These are phyloP conservation scores for Eubasilissa regina DNA, from an alignment of 1,140 invertebrate genomes.

Conservation along the genomic window DNA sequence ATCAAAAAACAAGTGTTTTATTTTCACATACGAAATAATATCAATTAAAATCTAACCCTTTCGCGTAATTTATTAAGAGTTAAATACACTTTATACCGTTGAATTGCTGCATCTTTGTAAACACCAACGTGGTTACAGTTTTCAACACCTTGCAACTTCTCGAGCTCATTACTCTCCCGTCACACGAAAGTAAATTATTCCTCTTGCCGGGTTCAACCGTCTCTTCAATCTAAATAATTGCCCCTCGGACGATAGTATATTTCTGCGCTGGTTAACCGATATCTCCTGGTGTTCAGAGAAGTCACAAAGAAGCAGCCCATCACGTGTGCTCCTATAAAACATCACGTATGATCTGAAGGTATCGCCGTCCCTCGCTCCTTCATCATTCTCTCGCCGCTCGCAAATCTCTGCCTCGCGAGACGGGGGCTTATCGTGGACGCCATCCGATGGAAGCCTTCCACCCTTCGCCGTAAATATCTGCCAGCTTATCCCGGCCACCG, in stretches of 20 bases:
- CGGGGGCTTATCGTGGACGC: conserved; percentile 14
- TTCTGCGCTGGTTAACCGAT: not conserved
- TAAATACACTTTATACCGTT: too few species aligned
- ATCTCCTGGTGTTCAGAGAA: not conserved
- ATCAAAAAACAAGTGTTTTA: too few species aligned
- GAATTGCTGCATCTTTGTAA: too few species aligned
- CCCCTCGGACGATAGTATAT: not conserved
- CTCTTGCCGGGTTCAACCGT: not conserved
- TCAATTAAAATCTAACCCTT: too few species aligned
- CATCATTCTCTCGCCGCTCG: conserved; percentile 3
- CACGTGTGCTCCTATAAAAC: not conserved
- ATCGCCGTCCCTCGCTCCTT: conserved; percentile 1
- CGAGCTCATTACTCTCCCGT: not conserved
- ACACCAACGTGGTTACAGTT: not conserved
- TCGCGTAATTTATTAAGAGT: too few species aligned
- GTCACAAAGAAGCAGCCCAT: conserved; percentile 5
- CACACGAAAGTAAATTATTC: conserved; percentile 11
- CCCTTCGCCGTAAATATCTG: conserved; percentile 25
- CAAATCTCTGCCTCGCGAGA: conserved; percentile 20
- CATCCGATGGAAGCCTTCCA: conserved; percentile 16
- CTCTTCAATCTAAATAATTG: conserved; percentile 21
- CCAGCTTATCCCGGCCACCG: not conserved
- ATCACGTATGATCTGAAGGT: conserved; percentile 24
- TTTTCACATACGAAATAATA: too few species aligned
- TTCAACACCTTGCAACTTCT: not conserved